These are phyloP conservation scores for Lateolabrax maculatus DNA, from an alignment of 2,797 vertebrate genomes.

Conservation along the genomic window DNA sequence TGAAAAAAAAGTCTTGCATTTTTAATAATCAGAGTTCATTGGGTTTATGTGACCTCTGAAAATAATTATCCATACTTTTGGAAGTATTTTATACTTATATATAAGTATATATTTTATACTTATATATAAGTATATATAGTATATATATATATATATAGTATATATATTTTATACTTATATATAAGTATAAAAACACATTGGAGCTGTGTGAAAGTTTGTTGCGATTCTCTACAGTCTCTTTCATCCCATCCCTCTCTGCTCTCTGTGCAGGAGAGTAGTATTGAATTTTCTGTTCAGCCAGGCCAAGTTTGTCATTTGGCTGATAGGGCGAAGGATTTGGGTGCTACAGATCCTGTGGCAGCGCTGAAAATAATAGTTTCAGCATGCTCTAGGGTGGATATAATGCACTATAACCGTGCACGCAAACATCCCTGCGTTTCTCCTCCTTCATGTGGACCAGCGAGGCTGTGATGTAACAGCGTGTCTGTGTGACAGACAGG, in stretches of 20 bases:
- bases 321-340: conserved; percentile 26
- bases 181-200: too few species aligned
- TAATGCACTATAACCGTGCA: conserved; percentile 17
- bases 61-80: not conserved
- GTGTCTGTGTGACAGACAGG: conserved; percentile 53
- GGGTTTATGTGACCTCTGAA: not conserved
- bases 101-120: too few species aligned
- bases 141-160: too few species aligned
- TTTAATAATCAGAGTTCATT: not conserved
- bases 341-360: not conserved
- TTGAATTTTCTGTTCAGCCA: not conserved
- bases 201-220: not conserved
- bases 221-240: not conserved
- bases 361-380: not conserved
- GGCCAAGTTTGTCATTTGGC: conserved; percentile 18
- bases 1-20: not conserved
- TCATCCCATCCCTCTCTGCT: not conserved
- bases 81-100: too few species aligned
- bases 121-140: too few species aligned
- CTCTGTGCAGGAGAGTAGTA: not conserved
- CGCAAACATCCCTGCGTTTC: conserved; percentile 2
- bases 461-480: conserved; percentile 42
- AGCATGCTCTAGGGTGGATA: conserved; percentile 10
- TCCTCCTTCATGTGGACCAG: conserved; percentile 1
- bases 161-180: too few species aligned